Evolutionary conservation across 2,797 vertebrate species (phyloP), one percentile per base, ranked within the genome.

Genomic region (Pelobates cultripes): DNA sequence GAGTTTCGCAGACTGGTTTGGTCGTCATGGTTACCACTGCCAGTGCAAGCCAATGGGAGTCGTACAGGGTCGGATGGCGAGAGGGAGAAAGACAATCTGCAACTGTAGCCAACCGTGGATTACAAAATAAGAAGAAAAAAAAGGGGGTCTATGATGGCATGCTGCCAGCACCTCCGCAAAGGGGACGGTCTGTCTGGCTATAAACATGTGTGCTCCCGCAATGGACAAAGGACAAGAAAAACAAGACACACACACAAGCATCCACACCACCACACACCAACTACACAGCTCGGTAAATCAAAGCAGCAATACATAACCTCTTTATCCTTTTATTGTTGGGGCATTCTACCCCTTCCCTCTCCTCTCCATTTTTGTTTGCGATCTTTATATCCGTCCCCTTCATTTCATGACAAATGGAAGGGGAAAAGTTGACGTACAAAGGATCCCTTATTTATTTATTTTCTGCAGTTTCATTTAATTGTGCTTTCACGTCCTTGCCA

Each of bases 21-120:
- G 57, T 79, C 72, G 9, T 57, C 82, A 84, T 84, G 82, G 82
- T 84, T 84, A 84, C 82, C 71, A 15, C 44, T 67, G 72, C 72
- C 77, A 7, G 72, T 57, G 82, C 82, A 79, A 79, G 61, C 82
- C 82, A 84, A 84, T 84, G 82, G 74, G 40, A 79, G 71, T 41
- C 53, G 43, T 61, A 79, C 43, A 17, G 43, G 72, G 77, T 75
- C 77, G 45, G 77, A 55, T 83, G 72, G 82, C 15, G 77, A 79
- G 80, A 60, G 28, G 42, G 76, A 61, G 42, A 14, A 43, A 63
- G 68, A 70, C 43, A 83, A 72, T 60, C 70, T 47, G 70, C 12
- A 4, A 45, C 60, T 66, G 61, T 77, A 77, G 40, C 81, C 81
- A 61, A 55, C 70, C 68, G 4, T 15, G 43, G 42, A 70, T 70